Conservation (phyloP, 2,113 vertebrate genomes). For the Sisor rabdophorus region DNA sequence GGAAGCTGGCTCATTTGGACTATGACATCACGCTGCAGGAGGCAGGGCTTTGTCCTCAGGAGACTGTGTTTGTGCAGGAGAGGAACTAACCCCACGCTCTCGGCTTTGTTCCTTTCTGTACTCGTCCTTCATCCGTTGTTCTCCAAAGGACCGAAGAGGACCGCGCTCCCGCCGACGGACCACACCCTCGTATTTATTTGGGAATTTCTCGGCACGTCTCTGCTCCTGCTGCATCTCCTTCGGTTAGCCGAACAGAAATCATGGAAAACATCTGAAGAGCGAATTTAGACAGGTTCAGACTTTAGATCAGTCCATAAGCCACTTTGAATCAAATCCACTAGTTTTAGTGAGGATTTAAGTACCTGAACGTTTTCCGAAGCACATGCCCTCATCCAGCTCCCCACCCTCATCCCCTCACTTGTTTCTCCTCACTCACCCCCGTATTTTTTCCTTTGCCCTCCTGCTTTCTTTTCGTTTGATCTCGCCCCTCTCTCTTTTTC, state of each 20-base stretch:
- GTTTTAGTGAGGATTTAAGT: conserved; percentile 22
- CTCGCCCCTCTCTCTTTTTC: background rate
- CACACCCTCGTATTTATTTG: conserved; percentile 46
- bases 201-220: conserved; percentile 30
- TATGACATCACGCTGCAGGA: conserved; percentile 98
- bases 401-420: background rate
- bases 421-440: no score
- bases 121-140: conserved; percentile 58
- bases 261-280: background rate
- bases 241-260: background rate
- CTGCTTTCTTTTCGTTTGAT: no score
- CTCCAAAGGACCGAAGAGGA: conserved; percentile 27
- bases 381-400: background rate
- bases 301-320: background rate
- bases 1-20: conserved; percentile 97
- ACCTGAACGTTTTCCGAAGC: background rate
- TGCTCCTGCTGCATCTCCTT: conserved; percentile 7
- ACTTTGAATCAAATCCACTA: background rate
- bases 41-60: conserved; percentile 97
- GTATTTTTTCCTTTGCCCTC: no score
- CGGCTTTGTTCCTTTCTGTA: conserved; percentile 12
- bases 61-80: conserved; percentile 99
- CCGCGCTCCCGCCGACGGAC: conserved; percentile 30
- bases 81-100: conserved; percentile 79
- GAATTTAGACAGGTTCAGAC: background rate